Evolutionary conservation across 2,113 vertebrate species (phyloP).

Genomic region (Pomatorhinus ruficollis): DNA sequence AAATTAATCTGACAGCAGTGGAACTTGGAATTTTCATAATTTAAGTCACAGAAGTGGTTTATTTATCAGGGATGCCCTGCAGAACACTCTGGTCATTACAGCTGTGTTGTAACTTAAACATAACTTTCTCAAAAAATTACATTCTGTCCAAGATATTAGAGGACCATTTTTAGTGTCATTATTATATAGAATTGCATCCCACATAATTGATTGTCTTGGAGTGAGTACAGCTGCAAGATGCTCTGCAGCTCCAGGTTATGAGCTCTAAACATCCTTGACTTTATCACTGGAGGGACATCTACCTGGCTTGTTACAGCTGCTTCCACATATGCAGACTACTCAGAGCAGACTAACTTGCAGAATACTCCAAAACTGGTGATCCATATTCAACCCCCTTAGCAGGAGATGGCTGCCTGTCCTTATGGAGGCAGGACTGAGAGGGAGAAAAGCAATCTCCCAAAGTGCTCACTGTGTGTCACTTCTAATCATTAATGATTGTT

Average conservation of each 20-base stretch:
- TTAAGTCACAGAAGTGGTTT: not conserved
- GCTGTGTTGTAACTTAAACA: not conserved
- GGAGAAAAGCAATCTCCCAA: not conserved
- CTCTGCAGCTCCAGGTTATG: not conserved
- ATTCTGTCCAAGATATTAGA: not conserved
- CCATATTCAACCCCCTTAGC: not conserved
- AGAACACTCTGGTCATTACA: not conserved
- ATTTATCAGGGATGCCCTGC: not conserved
- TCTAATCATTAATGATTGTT: not conserved
- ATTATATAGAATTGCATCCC: not conserved
- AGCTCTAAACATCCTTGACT: not conserved
- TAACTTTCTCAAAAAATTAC: not conserved
- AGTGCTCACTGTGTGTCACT: not conserved
- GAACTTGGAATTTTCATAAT: not conserved
- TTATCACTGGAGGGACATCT: not conserved
- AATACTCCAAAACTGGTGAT: not conserved
- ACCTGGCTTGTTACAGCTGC: not conserved
- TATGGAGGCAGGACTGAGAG: not conserved
- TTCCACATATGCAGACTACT: fast-evolving
- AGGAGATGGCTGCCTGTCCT: not conserved
- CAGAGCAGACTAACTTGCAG: not conserved
- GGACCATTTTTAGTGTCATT: not conserved
- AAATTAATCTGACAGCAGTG: not conserved
- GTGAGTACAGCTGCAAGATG: not conserved
- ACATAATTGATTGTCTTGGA: not conserved